Evolutionary conservation across 2,113 vertebrate genomes (phyloP), one percentile per base, ranked within the genome.

Genomic region (Sinocyclocheilus anshuiensis): DNA sequence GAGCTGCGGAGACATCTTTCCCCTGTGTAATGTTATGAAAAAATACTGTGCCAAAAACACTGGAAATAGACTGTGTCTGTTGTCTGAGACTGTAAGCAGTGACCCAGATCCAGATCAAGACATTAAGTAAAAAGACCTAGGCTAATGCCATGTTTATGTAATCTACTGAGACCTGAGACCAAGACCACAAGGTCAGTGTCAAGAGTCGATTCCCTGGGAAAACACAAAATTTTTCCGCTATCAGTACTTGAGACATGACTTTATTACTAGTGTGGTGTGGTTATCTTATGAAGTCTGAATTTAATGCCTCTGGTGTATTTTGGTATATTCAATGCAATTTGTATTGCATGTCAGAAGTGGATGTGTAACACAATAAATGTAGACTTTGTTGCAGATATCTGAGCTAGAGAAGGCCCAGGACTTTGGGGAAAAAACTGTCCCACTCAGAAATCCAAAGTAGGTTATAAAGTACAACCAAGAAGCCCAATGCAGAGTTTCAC

Each of bases 401-500:
- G 22, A 63, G 57, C 36, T 63, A 42, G 1, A 63, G 33, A 63
- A 63, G 22, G 57, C 57, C 22, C 36, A 80, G 57, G 20, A 63
- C 78, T 80, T 80, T 80, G 57, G 57, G 78, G 9, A 45, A 33
- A 80, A 63, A n/a, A 26, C 36, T 63, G 57, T 63, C 12, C 78
- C 22, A 45, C 55, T 79, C 57, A 63, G 57, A 63, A 63, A 80
- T 80, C 69, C 69, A 61, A 80, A 61, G 55, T 80, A 80, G 55
- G 77, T 80, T 80, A 80, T 42, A 61, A 80, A 80, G 33, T 61
- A 42, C 6, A 61, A 92, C 83, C 11, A 77, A 87, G 85, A 84
- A 91, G 55, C 93, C 92, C 59, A 93, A 92, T 0, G 88, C 93
- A 88, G 94, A 94, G 86, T 90, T 91, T 4, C 93, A 93, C 90